Conservation (phyloP, 2,888 invertebrate species). For the Taphrorychus bicolor region DNA sequence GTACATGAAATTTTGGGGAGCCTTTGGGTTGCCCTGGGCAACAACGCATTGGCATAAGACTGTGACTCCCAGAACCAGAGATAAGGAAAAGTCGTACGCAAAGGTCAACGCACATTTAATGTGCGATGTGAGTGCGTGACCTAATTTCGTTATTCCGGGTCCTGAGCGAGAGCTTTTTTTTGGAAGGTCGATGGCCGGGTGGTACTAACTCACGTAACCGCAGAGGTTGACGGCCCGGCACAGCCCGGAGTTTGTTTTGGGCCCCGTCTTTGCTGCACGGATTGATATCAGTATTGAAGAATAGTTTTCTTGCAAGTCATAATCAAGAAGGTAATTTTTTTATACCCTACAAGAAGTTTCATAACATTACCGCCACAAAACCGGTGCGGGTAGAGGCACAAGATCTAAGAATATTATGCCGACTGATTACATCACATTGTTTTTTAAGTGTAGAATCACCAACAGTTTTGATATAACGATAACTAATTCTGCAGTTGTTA, state of each 20-base stretch:
- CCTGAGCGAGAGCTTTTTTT: conserved; percentile 1
- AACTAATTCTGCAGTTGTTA: too few relatives aligned
- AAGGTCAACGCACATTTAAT: conserved; percentile 10
- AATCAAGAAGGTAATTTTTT: too few relatives aligned
- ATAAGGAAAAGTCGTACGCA: not conserved
- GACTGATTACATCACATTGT: too few relatives aligned
- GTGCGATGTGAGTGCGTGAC: not conserved
- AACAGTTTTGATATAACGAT: too few relatives aligned
- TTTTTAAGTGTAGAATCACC: too few relatives aligned
- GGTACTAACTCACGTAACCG: not conserved
- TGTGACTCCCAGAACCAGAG: not conserved
- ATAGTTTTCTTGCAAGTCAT: too few relatives aligned
- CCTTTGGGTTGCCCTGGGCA: not conserved
- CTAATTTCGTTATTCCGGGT: conserved; percentile 2
- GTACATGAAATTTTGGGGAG: not conserved
- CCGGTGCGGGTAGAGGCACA: too few relatives aligned
- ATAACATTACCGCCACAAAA: too few relatives aligned
- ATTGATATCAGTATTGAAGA: too few relatives aligned
- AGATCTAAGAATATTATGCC: too few relatives aligned
- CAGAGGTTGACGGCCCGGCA: conserved; percentile 14
- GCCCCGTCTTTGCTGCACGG: too few relatives aligned
- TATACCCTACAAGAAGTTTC: too few relatives aligned
- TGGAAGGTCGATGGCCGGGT: conserved; percentile 4
- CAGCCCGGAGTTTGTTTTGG: conserved; percentile 18
- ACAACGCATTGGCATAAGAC: not conserved